Evolutionary conservation across 2,797 vertebrate genomes (phyloP), one percentile per base, ranked within the genome.

Genomic region (Cirrhinus molitorella): DNA sequence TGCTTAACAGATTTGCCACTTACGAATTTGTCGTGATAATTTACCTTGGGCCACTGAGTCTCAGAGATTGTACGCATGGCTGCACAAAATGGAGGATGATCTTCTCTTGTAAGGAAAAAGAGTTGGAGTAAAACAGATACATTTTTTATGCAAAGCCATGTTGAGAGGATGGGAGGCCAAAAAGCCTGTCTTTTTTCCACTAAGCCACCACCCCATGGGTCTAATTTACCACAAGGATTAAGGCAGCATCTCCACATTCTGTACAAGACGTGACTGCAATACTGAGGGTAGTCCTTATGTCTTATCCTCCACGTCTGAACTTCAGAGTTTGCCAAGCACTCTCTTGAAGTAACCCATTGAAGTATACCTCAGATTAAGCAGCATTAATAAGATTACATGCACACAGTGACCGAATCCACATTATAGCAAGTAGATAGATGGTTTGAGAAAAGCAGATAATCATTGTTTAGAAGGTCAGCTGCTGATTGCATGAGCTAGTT

Each of bases 151-250:
- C 74, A 77, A 79, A 87, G 57, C 76, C 70, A 68, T 51, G 31
- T 47, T 72, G 34, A 86, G 51, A 55, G 71, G 59, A 78, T 83
- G 53, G 55, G 34, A 63, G 66, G 28, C 72, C 72, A 85, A 80
- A 85, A 83, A 73, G 31, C 49, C 8, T 28, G 49, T 47, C 19
- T 78, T 76, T 81, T 47, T 49, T 28, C 28, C 19, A 28, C 47
- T 65, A 72, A 71, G 73, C 67, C 73, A 47, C 76, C 73, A 66
- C 78, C 77, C 79, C 81, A 75, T 65, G 83, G 78, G 81, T 61
- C 82, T 84, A 77, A 87, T 87, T 81, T 85, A 63, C 81, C 85
- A 88, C 76, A 68, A 74, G 83, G 68, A 85, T 79, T 87, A 53
- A 83, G 66, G 67, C 81, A 83, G 51, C 47, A 45, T 85, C 23